These are phyloP conservation scores for Platysteira castanea DNA, from an alignment of 2,113 vertebrate genomes.

Conservation along the genomic window DNA sequence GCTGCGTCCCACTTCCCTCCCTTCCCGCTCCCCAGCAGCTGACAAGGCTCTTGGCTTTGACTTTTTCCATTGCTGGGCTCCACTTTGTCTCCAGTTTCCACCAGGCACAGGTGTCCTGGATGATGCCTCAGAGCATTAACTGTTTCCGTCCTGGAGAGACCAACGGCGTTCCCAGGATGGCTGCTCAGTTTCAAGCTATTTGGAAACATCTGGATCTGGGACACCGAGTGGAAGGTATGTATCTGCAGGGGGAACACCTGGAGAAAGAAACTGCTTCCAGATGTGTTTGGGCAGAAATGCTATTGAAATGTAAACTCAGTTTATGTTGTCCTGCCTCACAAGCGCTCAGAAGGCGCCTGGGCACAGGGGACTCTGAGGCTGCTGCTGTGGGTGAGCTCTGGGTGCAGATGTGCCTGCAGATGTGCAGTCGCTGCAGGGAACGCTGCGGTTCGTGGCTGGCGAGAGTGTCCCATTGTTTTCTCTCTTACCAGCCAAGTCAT, in stretches of 20 bases:
- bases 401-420: background rate
- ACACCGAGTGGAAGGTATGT: background rate
- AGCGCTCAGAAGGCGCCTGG: accelerated
- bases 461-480: background rate
- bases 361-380: background rate
- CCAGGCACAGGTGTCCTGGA: background rate
- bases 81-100: constrained; percentile 23
- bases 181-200: background rate
- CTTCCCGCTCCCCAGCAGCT: background rate
- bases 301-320: background rate
- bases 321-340: background rate
- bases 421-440: accelerated
- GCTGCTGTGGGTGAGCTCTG: background rate
- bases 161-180: accelerated
- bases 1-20: background rate
- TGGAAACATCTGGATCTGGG: background rate
- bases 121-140: background rate
- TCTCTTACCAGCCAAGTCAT: background rate
- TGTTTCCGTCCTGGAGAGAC: background rate
- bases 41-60: background rate
- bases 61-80: constrained; percentile 5
- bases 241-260: background rate
- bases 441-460: accelerated
- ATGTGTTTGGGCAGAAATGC: background rate
- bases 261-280: background rate